These are phyloP conservation scores for Atlantisia rogersi DNA, from an alignment of 2,113 vertebrate genomes.

Conservation along the genomic window DNA sequence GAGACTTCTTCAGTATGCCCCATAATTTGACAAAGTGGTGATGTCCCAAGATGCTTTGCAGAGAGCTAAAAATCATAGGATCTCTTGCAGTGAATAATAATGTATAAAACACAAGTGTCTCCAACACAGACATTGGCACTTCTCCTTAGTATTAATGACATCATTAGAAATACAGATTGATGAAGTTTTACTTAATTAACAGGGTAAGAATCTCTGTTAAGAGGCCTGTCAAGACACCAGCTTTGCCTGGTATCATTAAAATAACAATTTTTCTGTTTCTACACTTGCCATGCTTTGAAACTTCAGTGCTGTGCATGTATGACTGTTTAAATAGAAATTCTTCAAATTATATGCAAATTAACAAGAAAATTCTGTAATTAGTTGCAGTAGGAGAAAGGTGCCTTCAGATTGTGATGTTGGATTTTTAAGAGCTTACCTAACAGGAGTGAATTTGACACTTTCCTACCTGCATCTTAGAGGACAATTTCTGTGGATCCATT, in stretches of 20 bases:
- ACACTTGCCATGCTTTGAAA: background rate
- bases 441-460: background rate
- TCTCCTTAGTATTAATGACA: background rate
- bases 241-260: background rate
- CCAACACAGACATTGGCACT: background rate
- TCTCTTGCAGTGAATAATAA: background rate
- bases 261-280: background rate
- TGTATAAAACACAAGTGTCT: background rate
- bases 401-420: background rate
- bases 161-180: background rate
- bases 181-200: background rate
- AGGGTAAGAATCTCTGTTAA: background rate
- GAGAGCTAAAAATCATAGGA: background rate
- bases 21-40: background rate
- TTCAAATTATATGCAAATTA: background rate
- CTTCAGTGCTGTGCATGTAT: background rate
- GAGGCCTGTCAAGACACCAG: background rate
- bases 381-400: background rate
- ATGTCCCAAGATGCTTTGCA: background rate
- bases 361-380: background rate
- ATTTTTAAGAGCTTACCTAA: background rate
- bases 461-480: background rate
- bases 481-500: background rate
- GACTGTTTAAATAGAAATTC: background rate
- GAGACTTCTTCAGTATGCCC: background rate